phyloP scores from a whole-genome alignment of 2,888 invertebrate genomes.

The Brachycybe producta region DNA sequence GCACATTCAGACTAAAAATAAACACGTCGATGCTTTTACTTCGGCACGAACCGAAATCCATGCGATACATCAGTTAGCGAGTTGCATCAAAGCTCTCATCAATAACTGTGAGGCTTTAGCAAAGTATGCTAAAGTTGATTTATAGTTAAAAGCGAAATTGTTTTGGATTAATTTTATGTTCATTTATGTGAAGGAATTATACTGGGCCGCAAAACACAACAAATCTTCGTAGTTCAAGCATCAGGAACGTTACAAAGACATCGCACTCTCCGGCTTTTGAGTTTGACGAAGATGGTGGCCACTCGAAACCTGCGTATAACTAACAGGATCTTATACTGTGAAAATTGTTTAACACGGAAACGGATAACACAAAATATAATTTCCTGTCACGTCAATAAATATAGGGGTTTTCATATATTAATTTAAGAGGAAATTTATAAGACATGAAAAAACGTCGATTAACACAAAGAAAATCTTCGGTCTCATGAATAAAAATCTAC shows the following conservation, averaged over 20 bases:
- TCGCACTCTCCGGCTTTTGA: slow-evolving; percentile 71
- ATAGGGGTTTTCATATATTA: too few species aligned
- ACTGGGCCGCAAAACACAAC: slow-evolving; percentile 82
- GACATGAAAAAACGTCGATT: too few species aligned
- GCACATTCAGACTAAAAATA: slow-evolving; percentile 78
- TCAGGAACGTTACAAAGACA: slow-evolving; percentile 45
- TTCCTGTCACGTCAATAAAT: too few species aligned
- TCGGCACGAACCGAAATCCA: slow-evolving; percentile 75
- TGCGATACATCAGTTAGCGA: slow-evolving; percentile 80
- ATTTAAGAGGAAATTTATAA: too few species aligned
- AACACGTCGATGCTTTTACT: slow-evolving; percentile 62
- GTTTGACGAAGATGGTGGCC: slow-evolving; percentile 75
- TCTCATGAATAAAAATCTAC: too few species aligned
- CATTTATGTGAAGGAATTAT: slow-evolving; percentile 51
- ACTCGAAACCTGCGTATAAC: too few species aligned
- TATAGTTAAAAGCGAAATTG: background rate
- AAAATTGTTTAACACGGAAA: too few species aligned
- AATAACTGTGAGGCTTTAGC: slow-evolving; percentile 93
- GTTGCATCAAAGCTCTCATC: slow-evolving; percentile 86
- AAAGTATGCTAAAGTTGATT: slow-evolving; percentile 46
- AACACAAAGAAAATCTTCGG: too few species aligned
- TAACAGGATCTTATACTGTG: too few species aligned
- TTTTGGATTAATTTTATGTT: background rate
- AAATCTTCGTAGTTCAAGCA: slow-evolving; percentile 59
- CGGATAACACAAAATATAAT: too few species aligned